Percentiles rank a stretch among this genome's conserved stretches.
phyloP scores from a whole-genome alignment of 2,888 invertebrate species.

The Noctuana brunneofusca region DNA sequence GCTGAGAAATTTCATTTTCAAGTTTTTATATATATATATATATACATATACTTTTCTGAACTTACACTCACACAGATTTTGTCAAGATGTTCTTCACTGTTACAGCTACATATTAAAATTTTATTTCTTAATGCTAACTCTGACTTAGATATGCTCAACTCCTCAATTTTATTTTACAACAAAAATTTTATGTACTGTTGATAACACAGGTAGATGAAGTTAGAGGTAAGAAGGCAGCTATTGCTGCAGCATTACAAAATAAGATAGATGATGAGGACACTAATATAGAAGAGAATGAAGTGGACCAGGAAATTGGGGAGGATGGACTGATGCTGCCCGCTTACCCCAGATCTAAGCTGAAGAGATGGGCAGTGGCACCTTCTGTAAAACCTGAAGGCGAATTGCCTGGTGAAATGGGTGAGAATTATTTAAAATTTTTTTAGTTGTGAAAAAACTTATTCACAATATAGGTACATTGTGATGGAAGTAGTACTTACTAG shows the following conservation, averaged over 20 bases:
- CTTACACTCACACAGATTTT: too few species aligned
- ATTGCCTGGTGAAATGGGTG: constrained; percentile 95
- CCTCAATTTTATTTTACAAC: too few species aligned
- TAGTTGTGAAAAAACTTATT: background rate
- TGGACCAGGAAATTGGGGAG: constrained; percentile 63
- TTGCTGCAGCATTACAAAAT: constrained; percentile 67
- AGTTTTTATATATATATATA: background rate
- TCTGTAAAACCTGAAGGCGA: constrained; percentile 86
- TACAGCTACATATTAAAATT: too few species aligned
- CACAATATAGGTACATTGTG: too few species aligned
- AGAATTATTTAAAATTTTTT: constrained; percentile 39
- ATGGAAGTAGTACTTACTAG: too few species aligned
- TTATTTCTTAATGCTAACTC: too few species aligned
- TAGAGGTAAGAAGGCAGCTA: constrained; percentile 74
- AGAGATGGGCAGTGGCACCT: constrained; percentile 89
- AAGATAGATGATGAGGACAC: constrained; percentile 63
- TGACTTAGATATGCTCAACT: too few species aligned
- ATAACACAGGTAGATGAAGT: constrained; percentile 48
- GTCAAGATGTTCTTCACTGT: too few species aligned
- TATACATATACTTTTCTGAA: too few species aligned
- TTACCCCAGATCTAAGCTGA: constrained; percentile 74
- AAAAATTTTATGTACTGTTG: background rate
- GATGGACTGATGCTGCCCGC: constrained; percentile 60
- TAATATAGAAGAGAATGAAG: constrained; percentile 65
- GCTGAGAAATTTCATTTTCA: background rate